Base-by-base conservation (phyloP, 2,113 vertebrate species). In the Sinocyclocheilus grahami region DNA sequence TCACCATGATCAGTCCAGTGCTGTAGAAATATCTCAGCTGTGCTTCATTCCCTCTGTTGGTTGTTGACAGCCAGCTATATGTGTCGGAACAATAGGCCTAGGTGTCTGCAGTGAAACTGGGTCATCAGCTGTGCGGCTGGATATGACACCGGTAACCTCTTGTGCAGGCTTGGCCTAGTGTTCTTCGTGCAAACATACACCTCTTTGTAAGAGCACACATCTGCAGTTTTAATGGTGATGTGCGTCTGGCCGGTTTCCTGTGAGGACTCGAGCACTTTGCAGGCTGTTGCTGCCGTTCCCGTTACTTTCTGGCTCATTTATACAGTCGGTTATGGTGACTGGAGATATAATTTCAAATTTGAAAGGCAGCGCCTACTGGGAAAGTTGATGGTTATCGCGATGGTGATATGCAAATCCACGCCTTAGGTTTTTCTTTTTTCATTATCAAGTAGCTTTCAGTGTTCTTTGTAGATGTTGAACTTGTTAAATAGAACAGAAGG, bases 211-310 rank as follows among this genome's bases (percentile, higher is more conserved):
- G 30, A 60, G 46, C 48, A 5, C 48, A 87, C 82, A 79, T 84
- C 82, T 87, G 86, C 77, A n/a, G 33, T 71, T 75, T 75, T 65
- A 63, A 79, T 69, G 51, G 13, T 27, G 80, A 58, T 76, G 58
- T 27, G 81, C n/a, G 74, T 87, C 86, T 87, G 81, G 81, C 10
- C 2, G 33, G 75, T 65, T 87, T 87, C 86, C 86, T 78, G 58
- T 78, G 60, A 67, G 72, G 46, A 33, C 74, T 77, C 53, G 2
- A 27, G 37, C 3, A 14, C 55, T 62, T 30, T 18, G 18, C 81
- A 53, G 42, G 22, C 79, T 27, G 22, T 65, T 65, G 24, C 33
- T 72, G 27, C 46, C 22, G 18, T 62, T 27, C 12, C 60, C 10
- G 39, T n/a, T 67, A 48, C 79, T 82, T 82, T 48, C n/a, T 82